These are phyloP conservation scores for Nannospalax galili DNA, from an alignment of 2,113 vertebrate species.

Conservation along the genomic window DNA sequence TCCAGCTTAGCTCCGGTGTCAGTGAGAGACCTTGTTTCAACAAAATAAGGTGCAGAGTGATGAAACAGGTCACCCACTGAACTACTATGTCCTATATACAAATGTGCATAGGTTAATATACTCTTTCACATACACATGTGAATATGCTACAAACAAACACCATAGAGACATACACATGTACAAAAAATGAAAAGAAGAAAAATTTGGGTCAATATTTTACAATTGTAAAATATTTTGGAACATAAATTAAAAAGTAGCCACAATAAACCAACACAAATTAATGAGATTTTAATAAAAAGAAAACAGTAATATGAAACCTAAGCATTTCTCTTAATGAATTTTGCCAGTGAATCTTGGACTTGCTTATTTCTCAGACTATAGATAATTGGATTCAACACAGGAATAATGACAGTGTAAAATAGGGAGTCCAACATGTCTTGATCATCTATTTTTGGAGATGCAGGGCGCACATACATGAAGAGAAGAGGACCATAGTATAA, in stretches of 20 bases:
- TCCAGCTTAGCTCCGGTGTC: too few species aligned
- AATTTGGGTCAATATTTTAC: background rate
- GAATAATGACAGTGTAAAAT: slow-evolving; percentile 40
- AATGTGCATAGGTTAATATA: too few species aligned
- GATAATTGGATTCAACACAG: slow-evolving; percentile 44
- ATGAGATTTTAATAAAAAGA: background rate
- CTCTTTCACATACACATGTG: too few species aligned
- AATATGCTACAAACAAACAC: too few species aligned
- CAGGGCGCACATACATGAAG: background rate
- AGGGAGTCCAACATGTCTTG: slow-evolving; percentile 37
- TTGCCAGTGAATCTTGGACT: background rate
- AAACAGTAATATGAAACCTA: background rate
- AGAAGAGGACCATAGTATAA: slow-evolving; percentile 69
- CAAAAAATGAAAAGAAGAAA: background rate
- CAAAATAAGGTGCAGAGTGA: too few species aligned
- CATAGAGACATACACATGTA: background rate
- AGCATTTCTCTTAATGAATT: slow-evolving; percentile 42
- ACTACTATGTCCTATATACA: too few species aligned
- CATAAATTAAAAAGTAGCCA: background rate
- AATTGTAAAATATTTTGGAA: background rate
- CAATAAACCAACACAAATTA: background rate
- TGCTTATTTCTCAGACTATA: slow-evolving; percentile 57
- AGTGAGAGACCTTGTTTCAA: too few species aligned
- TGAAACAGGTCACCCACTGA: too few species aligned
- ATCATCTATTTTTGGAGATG: background rate